Evolutionary conservation across 2,113 vertebrate species (phyloP).

Genomic region (Oncorhynchus nerka): DNA sequence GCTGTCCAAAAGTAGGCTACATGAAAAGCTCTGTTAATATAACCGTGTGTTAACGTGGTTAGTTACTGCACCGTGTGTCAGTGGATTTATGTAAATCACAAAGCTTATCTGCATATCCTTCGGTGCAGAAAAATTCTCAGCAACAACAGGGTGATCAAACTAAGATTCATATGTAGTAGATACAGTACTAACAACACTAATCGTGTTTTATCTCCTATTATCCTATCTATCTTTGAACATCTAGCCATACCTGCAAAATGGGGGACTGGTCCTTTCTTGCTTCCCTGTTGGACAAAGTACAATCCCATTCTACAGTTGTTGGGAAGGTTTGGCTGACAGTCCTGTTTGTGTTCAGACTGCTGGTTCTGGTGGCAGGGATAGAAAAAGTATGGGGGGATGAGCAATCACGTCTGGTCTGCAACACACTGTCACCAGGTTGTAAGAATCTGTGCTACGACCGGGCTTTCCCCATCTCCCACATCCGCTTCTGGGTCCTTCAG

Average conservation of each 20-base stretch:
- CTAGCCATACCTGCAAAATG: constrained; percentile 42
- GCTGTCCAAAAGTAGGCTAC: too few species aligned
- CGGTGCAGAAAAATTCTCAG: too few species aligned
- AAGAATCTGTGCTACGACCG: constrained; percentile 65
- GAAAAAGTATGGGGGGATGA: constrained; percentile 76
- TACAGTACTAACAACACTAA: not conserved
- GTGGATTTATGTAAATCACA: too few species aligned
- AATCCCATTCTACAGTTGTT: constrained; percentile 69
- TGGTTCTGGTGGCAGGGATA: constrained; percentile 65
- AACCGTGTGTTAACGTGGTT: too few species aligned
- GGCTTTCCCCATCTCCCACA: constrained; percentile 70
- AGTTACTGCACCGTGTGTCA: too few species aligned
- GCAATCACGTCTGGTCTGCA: constrained; percentile 67
- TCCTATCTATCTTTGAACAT: not conserved
- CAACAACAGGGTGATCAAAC: too few species aligned
- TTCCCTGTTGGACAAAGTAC: constrained; percentile 68
- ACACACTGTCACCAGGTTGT: constrained; percentile 58
- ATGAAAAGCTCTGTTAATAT: too few species aligned
- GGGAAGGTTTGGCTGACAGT: constrained; percentile 74
- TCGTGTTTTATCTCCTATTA: not conserved
- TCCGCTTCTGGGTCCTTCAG: constrained; percentile 74
- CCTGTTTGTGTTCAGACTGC: constrained; percentile 72
- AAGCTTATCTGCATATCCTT: too few species aligned
- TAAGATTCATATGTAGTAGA: not conserved
- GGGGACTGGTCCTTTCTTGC: constrained; percentile 73